Evolutionary conservation across 2,797 vertebrate species (phyloP), one percentile per base, ranked within the genome.

Genomic region (Sorex maritimensis): DNA sequence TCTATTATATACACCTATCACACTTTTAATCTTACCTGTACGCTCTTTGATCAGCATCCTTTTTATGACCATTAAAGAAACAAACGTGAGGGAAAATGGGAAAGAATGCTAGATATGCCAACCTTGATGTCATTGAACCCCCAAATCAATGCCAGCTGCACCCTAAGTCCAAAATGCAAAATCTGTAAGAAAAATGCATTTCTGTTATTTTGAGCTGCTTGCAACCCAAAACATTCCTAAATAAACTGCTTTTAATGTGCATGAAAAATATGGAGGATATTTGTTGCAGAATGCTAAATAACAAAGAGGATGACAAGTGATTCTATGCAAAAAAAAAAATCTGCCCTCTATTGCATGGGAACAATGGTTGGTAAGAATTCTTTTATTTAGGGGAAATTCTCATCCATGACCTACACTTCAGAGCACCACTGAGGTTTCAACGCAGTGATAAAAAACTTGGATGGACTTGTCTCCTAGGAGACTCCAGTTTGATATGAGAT

Each of bases 331-430:
- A 52, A 52, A 52, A 73, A 86, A 86, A 77, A 72, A 65, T 65
- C 44, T 61, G 67, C 17, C 17, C 19, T 87, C 23, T 79, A 17
- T 46, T 63, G 63, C 6, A 9, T 63, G 12, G 63, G 44, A 80
- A 55, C 23, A 44, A 13, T n/a, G 28, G 13, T 69, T 55, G 61
- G 44, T 12, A 61, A 84, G 77, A 89, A 46, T 5, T 44, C 4
- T n/a, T 46, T 94, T 86, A 17, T n/a, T 71, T 69, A 10, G 8
- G 52, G 6, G 14, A 69, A 38, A 69, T 89, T 91, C 82, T 95
- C 28, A 84, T 38, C 38, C n/a, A 67, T 84, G 38, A 44, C 44
- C 24, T 73, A 4, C 8, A 55, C 12, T 72, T 93, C 6, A 91
- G 49, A 78, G 63, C 5, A 34, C 28, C 63, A 41, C 38, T 84